These are phyloP conservation scores for Agelastica alni DNA, from an alignment of 2,888 invertebrate genomes.

Conservation along the genomic window DNA sequence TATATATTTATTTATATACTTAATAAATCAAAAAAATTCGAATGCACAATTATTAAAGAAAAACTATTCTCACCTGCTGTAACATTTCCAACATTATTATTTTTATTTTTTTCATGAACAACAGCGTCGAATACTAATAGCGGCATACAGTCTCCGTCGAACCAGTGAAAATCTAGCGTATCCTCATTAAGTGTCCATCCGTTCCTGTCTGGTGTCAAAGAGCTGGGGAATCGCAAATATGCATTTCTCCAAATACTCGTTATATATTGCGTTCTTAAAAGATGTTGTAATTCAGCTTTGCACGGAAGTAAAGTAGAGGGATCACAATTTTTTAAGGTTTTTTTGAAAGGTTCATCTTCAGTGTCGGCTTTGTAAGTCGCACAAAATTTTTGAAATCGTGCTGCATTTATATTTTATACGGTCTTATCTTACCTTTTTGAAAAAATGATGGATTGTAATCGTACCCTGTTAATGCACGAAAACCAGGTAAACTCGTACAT, in stretches of 20 bases:
- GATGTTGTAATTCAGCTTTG: conserved; percentile 38
- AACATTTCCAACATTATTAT: not conserved
- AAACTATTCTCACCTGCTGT: not conserved
- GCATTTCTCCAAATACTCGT: conserved; percentile 34
- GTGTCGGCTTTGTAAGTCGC: too few relatives aligned
- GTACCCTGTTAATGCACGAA: conserved; percentile 34
- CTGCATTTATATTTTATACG: not conserved
- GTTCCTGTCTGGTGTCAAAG: conserved; percentile 6
- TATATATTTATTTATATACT: too few relatives aligned
- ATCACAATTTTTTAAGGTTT: conserved; percentile 22
- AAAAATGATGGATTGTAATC: conserved; percentile 6
- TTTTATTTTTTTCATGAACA: not conserved
- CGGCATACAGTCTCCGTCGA: too few relatives aligned
- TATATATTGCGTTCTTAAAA: conserved; percentile 31
- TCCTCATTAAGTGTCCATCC: conserved; percentile 18
- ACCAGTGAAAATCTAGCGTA: conserved; percentile 24
- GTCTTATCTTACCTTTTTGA: not conserved
- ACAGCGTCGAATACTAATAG: not conserved
- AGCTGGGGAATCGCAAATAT: conserved; percentile 9
- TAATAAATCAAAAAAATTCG: not conserved
- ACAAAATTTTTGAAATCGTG: conserved; percentile 15
- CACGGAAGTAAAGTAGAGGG: conserved; percentile 34
- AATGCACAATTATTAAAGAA: not conserved
- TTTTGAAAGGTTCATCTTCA: conserved; percentile 17
- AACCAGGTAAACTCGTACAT: conserved; percentile 32